A percentile compares a stretch with the other conserved stretches of the same genome.
Evolutionary conservation across 2,113 vertebrate species (phyloP).

Genomic region (Malurus cyaneus): DNA sequence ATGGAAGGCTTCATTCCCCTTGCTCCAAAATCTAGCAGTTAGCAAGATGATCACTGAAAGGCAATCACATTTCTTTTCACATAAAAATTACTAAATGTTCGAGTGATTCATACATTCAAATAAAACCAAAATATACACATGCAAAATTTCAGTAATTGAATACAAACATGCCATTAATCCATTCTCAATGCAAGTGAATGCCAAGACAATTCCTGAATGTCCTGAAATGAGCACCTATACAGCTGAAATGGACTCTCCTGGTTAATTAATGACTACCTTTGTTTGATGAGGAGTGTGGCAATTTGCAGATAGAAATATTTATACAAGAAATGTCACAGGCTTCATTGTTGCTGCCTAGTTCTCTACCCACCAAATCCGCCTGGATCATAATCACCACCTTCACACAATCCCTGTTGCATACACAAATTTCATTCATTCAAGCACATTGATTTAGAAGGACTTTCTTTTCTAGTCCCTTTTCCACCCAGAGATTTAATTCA

Average conservation of each 20-base stretch:
- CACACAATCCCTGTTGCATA: not conserved
- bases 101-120: not conserved
- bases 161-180: not conserved
- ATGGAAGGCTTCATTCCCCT: not conserved
- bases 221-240: not conserved
- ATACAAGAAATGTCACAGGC: not conserved
- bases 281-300: not conserved
- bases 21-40: not conserved
- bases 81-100: not conserved
- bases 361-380: not conserved
- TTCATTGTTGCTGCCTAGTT: not conserved
- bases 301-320: conserved; percentile 6
- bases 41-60: not conserved
- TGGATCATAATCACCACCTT: not conserved
- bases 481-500: not conserved
- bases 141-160: not conserved
- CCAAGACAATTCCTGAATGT: not conserved
- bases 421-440: not conserved
- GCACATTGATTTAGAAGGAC: not conserved
- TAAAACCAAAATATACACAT: not conserved
- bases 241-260: not conserved
- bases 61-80: not conserved
- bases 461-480: not conserved
- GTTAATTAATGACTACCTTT: not conserved
- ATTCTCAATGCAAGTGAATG: not conserved